Percentiles rank a stretch among this genome's conserved stretches.
Conservation (phyloP, 2,113 vertebrate genomes). For the Lutjanus erythropterus region DNA sequence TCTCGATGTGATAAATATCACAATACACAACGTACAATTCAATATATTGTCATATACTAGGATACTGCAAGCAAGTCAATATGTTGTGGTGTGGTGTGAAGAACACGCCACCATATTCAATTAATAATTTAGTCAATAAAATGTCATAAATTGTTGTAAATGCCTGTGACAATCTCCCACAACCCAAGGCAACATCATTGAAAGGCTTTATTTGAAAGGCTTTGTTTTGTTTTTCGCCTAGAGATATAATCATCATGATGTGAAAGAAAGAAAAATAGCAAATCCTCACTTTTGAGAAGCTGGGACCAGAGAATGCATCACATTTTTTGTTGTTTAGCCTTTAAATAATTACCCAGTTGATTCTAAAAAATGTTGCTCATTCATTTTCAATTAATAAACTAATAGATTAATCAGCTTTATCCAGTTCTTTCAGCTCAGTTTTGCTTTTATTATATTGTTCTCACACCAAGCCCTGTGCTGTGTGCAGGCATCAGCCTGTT, state of each 20-base stretch:
- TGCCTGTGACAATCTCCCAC: not conserved
- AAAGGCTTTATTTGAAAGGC: too few species aligned
- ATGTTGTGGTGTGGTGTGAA: too few species aligned
- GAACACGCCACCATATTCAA: too few species aligned
- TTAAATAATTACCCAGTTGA: too few species aligned
- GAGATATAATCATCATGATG: not conserved
- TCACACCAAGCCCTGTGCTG: not conserved
- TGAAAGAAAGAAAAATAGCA: not conserved
- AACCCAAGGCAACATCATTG: not conserved
- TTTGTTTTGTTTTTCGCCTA: too few species aligned
- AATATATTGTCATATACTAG: too few species aligned
- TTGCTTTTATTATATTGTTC: not conserved
- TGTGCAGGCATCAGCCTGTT: too few species aligned
- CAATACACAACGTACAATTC: too few species aligned
- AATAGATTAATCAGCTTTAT: not conserved
- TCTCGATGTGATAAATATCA: too few species aligned
- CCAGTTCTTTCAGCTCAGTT: not conserved
- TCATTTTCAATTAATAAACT: not conserved
- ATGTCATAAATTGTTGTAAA: not conserved
- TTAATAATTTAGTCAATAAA: too few species aligned
- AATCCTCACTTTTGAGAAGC: not conserved
- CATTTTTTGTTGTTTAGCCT: not conserved
- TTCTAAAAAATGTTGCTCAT: not conserved
- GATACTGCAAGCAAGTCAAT: too few species aligned
- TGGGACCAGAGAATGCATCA: not conserved